These are phyloP conservation scores for Laticauda colubrina DNA, from an alignment of 2,113 vertebrate genomes.

Conservation along the genomic window DNA sequence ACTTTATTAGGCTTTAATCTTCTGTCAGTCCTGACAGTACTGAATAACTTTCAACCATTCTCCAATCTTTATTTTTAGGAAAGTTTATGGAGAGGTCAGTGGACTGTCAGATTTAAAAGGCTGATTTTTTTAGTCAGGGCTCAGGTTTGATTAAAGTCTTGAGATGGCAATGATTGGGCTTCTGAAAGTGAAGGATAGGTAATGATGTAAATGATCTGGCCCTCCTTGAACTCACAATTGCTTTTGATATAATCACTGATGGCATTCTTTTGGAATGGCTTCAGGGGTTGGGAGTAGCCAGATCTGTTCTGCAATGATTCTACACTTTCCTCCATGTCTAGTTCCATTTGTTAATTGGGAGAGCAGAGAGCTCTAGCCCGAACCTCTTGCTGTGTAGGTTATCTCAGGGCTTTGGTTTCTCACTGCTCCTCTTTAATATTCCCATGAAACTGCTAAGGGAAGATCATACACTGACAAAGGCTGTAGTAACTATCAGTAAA, in stretches of 20 bases:
- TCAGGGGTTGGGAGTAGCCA: neutral
- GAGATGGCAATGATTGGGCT: neutral
- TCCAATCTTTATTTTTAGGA: neutral
- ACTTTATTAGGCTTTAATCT: neutral
- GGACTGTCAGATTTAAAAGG: neutral
- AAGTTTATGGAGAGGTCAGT: neutral
- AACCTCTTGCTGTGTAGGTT: neutral
- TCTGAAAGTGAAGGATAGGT: neutral
- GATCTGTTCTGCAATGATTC: neutral
- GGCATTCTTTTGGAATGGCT: neutral
- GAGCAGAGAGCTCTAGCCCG: neutral
- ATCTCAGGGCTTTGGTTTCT: neutral
- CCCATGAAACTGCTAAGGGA: neutral
- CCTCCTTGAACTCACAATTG: neutral
- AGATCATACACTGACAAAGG: neutral
- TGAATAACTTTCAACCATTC: neutral
- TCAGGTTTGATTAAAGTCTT: neutral
- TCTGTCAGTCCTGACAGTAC: neutral
- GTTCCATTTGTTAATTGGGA: neutral
- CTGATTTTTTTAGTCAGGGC: neutral
- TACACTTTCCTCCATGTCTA: neutral
- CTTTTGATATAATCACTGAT: neutral
- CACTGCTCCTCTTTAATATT: neutral
- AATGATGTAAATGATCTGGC: neutral
- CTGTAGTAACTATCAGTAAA: neutral